Evolutionary conservation across 2,797 vertebrate species (phyloP), one percentile per base, ranked within the genome.

Genomic region (Setipinna tenuifilis): DNA sequence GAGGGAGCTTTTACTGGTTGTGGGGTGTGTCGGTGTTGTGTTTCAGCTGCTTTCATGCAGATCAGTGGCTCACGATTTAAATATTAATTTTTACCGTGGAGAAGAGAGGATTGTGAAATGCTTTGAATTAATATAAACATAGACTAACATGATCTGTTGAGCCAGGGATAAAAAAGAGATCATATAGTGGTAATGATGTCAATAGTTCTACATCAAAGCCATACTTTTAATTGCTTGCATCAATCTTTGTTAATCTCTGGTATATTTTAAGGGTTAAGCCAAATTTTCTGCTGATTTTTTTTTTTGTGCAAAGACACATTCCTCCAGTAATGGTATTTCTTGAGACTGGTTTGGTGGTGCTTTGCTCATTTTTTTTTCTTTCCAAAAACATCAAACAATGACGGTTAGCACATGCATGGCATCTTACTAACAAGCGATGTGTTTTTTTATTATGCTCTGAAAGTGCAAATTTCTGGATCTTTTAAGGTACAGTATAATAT

Each of bases 391-490:
- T 41, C 71, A 75, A 75, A 41, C 14, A 78, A 35, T 78, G 31
- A 78, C 17, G 35, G 41, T 16, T 57, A 57, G n/a, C 23, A 59
- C 75, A 50, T 88, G 88, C 85, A 85, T 89, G 85, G 80, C 85
- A 85, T 58, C 78, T 46, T 82, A 88, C 88, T 89, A 89, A 89
- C 85, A 81, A 65, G 58, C 48, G 35, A 83, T 81, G 68, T 87
- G 83, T 65, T 86, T 68, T 84, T 84, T 59, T 85, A 83, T 80
- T 65, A 82, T 62, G 54, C 80, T 88, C 71, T 87, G 46, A 62
- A 80, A 87, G 80, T 85, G 85, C 85, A 84, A 84, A 81, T 83
- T 78, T 89, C 62, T 85, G 84, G 82, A 85, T 85, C 65, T 88
- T 78, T 62, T 48, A 83, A 86, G 85, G 85, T 89, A 75, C 57